Conservation (phyloP, 92 coral and sea anemone genomes). For the Ricordea florida region DNA sequence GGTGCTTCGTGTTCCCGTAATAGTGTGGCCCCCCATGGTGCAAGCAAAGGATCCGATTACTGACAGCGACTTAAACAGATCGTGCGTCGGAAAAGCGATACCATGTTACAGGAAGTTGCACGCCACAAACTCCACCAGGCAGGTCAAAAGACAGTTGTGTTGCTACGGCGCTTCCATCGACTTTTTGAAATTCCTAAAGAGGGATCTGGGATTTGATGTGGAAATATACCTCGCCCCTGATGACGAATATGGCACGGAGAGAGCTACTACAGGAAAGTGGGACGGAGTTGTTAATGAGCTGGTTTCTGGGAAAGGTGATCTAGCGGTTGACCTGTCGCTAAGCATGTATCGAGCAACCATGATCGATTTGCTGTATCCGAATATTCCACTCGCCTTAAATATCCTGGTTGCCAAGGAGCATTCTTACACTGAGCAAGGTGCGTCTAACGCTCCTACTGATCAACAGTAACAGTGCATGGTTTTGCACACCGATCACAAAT, state of each 20-base stretch:
- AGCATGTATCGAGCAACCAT: slow-evolving; percentile 17
- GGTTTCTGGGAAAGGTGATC: slow-evolving; percentile 50
- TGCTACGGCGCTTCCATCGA: slow-evolving; percentile 69
- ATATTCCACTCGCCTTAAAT: slow-evolving; percentile 47
- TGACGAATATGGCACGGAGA: slow-evolving; percentile 45
- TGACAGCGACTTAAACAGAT: not conserved
- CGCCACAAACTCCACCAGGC: not conserved
- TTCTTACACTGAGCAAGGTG: not conserved
- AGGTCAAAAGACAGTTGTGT: slow-evolving; percentile 5
- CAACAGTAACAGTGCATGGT: too few relatives aligned
- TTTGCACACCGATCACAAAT: too few relatives aligned
- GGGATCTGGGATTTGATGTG: slow-evolving; percentile 53
- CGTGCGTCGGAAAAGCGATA: slow-evolving; percentile 39
- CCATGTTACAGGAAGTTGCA: slow-evolving; percentile 31
- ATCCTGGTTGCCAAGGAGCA: slow-evolving; percentile 50
- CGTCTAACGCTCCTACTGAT: not conserved
- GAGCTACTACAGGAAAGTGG: slow-evolving; percentile 21
- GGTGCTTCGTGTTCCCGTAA: slow-evolving; percentile 59
- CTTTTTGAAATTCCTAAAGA: slow-evolving; percentile 42
- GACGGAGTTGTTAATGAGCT: slow-evolving; percentile 54
- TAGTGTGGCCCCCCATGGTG: slow-evolving; percentile 45
- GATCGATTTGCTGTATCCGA: slow-evolving; percentile 54
- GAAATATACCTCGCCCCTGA: slow-evolving; percentile 50
- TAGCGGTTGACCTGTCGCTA: slow-evolving; percentile 49
- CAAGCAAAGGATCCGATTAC: slow-evolving; percentile 24